Percentiles rank a stretch among this genome's conserved stretches.
Evolutionary conservation across 2,888 invertebrate species (phyloP).

Genomic region (Pollenia amentaria): DNA sequence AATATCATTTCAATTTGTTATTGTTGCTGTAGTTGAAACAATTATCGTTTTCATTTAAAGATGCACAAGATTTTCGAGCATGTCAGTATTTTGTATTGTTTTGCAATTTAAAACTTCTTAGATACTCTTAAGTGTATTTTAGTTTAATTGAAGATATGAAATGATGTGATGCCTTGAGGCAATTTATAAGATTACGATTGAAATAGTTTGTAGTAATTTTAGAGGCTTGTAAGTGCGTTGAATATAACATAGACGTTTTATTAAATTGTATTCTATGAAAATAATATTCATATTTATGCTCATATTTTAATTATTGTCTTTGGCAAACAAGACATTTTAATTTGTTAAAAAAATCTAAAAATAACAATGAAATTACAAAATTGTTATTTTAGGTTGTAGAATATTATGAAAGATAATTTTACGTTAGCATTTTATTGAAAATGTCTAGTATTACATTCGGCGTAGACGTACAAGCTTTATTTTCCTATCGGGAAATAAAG

Average conservation of each 20-base stretch:
- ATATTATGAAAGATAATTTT: too few relatives aligned
- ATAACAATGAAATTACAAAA: background rate
- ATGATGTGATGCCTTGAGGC: background rate
- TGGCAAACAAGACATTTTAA: background rate
- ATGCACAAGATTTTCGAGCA: background rate
- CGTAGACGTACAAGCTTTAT: too few relatives aligned
- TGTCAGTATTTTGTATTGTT: background rate
- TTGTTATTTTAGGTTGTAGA: background rate
- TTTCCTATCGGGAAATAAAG: too few relatives aligned
- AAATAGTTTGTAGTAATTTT: background rate
- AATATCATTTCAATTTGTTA: background rate
- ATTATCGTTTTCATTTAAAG: slow-evolving; percentile 20
- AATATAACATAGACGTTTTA: background rate
- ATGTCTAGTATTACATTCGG: too few relatives aligned
- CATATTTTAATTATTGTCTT: slow-evolving; percentile 10
- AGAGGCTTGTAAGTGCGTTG: background rate
- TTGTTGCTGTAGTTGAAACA: slow-evolving; percentile 21
- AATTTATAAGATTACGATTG: slow-evolving; percentile 5
- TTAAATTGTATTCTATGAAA: background rate
- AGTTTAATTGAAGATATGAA: background rate
- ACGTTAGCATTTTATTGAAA: too few relatives aligned
- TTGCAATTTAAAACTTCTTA: background rate
- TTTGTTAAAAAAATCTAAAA: background rate
- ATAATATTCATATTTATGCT: background rate
- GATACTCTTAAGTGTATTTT: background rate